Evolutionary conservation across 2,888 invertebrate genomes (phyloP).

Genomic region (Coenonympha glycerion): DNA sequence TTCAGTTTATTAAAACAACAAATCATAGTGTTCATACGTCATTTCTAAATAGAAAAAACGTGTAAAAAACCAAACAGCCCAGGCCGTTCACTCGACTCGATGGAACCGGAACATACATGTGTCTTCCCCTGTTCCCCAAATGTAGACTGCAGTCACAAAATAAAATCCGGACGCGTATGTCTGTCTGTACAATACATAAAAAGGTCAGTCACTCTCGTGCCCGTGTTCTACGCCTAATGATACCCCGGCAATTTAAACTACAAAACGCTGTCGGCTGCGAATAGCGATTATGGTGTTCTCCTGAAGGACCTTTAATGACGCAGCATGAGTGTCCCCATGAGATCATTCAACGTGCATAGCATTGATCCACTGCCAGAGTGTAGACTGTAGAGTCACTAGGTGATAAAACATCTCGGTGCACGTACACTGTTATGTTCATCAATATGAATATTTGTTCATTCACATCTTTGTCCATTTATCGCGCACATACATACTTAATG

Average conservation of each 20-base stretch:
- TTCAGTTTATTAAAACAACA: background rate
- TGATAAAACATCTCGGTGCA: background rate
- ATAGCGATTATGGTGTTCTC: slow-evolving; percentile 6
- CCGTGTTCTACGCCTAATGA: slow-evolving; percentile 36
- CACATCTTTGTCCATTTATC: too few species aligned
- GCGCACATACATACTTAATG: too few species aligned
- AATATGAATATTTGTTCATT: too few species aligned
- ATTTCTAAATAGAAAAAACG: slow-evolving; percentile 26
- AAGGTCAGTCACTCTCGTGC: slow-evolving; percentile 52
- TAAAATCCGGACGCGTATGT: slow-evolving; percentile 62
- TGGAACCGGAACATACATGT: slow-evolving; percentile 41
- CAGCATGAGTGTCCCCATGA: slow-evolving; percentile 15
- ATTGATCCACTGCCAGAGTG: slow-evolving; percentile 15
- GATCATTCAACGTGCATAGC: slow-evolving; percentile 18
- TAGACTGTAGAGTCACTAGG: background rate
- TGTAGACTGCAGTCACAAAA: slow-evolving; percentile 46
- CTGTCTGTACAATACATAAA: slow-evolving; percentile 59
- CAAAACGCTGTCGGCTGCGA: slow-evolving; percentile 10
- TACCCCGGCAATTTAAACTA: slow-evolving; percentile 7
- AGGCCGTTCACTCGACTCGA: slow-evolving; percentile 46
- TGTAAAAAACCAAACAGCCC: slow-evolving; percentile 39
- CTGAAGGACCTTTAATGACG: slow-evolving; percentile 4
- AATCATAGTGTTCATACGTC: background rate
- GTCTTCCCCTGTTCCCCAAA: slow-evolving; percentile 42
- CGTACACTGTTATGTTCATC: too few species aligned